Conservation (phyloP, 2,888 invertebrate species). For the Tipula confusa region DNA sequence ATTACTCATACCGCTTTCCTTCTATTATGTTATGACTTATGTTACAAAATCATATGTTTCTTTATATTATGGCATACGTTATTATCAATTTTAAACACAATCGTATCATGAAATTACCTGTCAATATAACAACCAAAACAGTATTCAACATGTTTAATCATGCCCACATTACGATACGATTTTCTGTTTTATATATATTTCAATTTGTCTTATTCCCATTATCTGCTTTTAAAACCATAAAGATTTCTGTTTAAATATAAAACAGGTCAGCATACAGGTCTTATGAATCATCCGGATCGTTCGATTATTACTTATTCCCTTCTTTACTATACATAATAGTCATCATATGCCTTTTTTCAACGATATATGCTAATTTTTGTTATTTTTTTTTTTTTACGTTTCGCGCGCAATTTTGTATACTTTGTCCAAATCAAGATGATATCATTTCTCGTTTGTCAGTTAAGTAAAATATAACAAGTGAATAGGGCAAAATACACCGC, state of each 20-base stretch:
- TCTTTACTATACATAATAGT: too few species aligned
- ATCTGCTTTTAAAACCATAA: not conserved
- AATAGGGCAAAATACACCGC: constrained; percentile 4
- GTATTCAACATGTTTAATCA: not conserved
- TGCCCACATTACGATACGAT: not conserved
- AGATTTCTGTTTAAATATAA: not conserved
- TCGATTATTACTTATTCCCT: not conserved
- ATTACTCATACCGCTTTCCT: not conserved
- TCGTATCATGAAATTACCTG: not conserved
- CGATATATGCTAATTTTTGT: not conserved
- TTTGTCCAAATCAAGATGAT: not conserved
- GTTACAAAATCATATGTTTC: not conserved
- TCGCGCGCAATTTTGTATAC: not conserved
- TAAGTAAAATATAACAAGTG: not conserved
- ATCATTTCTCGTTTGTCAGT: not conserved
- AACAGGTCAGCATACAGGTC: not conserved
- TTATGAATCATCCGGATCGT: not conserved
- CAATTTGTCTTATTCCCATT: not conserved
- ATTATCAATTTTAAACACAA: not conserved
- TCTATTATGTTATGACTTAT: not conserved
- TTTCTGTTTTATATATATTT: not conserved
- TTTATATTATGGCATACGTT: too few species aligned
- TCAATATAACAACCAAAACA: not conserved
- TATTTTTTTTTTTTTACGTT: not conserved
- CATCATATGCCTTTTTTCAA: not conserved